Conservation (phyloP, 2,797 vertebrate species). For the Kryptopterus vitreolus region DNA sequence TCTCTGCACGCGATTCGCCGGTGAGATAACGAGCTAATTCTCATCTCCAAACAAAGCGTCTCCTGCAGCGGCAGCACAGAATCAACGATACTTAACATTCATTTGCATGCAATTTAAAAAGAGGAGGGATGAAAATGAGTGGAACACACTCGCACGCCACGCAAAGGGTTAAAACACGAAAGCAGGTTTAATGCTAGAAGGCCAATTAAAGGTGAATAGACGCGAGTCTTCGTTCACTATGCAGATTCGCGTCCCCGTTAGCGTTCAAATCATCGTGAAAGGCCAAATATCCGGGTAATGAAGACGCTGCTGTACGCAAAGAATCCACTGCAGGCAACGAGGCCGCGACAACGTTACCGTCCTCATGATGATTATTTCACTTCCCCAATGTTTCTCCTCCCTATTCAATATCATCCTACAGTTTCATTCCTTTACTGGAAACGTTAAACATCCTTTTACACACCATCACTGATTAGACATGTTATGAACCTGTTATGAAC, state of each 20-base stretch:
- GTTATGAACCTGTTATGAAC: neutral
- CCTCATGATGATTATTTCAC: neutral
- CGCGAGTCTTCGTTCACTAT: neutral
- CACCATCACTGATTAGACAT: neutral
- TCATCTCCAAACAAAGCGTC: neutral
- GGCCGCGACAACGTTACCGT: neutral
- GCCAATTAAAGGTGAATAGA: neutral
- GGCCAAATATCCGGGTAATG: neutral
- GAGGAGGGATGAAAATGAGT: neutral
- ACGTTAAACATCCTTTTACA: no score
- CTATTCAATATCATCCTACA: no score
- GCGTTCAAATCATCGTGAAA: neutral
- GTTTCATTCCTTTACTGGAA: no score
- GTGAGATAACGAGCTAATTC: constrained; percentile 33
- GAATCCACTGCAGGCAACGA: neutral
- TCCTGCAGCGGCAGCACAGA: neutral
- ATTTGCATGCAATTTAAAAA: neutral
- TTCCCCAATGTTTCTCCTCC: neutral
- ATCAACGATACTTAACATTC: neutral
- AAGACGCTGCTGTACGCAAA: neutral
- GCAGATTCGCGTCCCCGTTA: neutral
- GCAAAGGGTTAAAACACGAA: neutral
- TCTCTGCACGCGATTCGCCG: neutral
- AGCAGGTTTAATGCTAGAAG: neutral
- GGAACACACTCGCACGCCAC: neutral